Conservation (phyloP, 2,888 invertebrate genomes). For the Peribatodes rhomboidaria region DNA sequence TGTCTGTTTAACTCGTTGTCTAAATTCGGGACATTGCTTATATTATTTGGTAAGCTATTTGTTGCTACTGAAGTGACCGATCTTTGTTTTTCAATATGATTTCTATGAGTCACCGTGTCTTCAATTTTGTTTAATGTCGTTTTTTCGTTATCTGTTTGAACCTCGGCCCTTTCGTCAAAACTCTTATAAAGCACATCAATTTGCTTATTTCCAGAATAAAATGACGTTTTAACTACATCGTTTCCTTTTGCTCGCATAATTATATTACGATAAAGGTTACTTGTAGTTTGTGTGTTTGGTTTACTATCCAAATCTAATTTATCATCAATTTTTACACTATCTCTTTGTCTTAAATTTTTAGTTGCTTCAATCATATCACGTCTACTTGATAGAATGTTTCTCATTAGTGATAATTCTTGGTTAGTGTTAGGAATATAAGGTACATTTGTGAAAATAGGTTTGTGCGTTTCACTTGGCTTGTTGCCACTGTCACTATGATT, state of each 20-base stretch:
- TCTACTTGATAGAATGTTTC: neutral
- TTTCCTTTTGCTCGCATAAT: neutral
- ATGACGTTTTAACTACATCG: neutral
- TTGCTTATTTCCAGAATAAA: neutral
- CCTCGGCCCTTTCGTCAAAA: constrained; percentile 12
- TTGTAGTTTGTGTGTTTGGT: constrained; percentile 7
- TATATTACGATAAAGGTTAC: neutral
- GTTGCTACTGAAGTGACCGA: constrained; percentile 22
- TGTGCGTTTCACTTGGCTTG: neutral
- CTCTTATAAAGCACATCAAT: constrained; percentile 23
- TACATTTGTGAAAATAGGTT: neutral
- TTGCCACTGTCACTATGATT: neutral
- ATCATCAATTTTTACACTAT: constrained; percentile 7
- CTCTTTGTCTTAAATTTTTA: neutral
- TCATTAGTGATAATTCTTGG: neutral
- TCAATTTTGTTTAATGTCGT: neutral
- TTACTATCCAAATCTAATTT: constrained; percentile 14
- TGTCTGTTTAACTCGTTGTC: constrained; percentile 20
- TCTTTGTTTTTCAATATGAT: constrained; percentile 12
- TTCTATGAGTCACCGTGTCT: constrained; percentile 1
- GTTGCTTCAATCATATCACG: neutral
- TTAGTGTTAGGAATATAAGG: neutral
- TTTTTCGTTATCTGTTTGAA: neutral
- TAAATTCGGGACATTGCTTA: neutral
- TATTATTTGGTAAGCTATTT: neutral